These are phyloP conservation scores for Thereva unica DNA, from an alignment of 2,888 invertebrate genomes.

Conservation along the genomic window DNA sequence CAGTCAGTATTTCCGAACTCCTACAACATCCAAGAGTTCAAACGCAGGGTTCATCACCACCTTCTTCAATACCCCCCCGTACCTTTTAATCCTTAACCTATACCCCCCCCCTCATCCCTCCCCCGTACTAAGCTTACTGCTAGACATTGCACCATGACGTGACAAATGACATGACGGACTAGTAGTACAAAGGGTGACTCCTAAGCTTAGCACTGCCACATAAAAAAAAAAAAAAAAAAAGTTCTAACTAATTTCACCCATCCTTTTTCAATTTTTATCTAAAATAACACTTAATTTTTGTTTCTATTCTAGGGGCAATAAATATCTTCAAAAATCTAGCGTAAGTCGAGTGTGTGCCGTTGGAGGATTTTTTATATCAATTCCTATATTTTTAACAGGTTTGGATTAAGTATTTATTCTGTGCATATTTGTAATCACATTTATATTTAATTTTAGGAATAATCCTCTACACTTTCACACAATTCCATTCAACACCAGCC, in stretches of 20 bases:
- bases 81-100: no score
- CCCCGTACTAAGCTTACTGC: no score
- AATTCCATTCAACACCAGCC: slow-evolving; percentile 89
- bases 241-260: not conserved
- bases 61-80: no score
- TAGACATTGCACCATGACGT: no score
- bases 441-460: slow-evolving; percentile 65
- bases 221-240: no score
- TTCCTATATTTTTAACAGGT: slow-evolving; percentile 93
- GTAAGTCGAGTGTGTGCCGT: slow-evolving; percentile 89
- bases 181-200: no score
- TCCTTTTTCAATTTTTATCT: slow-evolving; percentile 2
- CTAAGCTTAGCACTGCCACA: no score
- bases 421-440: not conserved
- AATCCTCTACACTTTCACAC: slow-evolving; percentile 89
- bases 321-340: slow-evolving; percentile 90
- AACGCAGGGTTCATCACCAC: no score
- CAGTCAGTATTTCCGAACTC: no score
- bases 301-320: slow-evolving; percentile 72
- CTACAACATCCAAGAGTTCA: no score
- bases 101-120: no score
- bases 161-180: no score
- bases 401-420: slow-evolving; percentile 40
- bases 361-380: slow-evolving; percentile 91
- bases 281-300: not conserved